Base-by-base conservation (phyloP, 2,888 invertebrate genomes). In the Macrosiphum euphorbiae region DNA sequence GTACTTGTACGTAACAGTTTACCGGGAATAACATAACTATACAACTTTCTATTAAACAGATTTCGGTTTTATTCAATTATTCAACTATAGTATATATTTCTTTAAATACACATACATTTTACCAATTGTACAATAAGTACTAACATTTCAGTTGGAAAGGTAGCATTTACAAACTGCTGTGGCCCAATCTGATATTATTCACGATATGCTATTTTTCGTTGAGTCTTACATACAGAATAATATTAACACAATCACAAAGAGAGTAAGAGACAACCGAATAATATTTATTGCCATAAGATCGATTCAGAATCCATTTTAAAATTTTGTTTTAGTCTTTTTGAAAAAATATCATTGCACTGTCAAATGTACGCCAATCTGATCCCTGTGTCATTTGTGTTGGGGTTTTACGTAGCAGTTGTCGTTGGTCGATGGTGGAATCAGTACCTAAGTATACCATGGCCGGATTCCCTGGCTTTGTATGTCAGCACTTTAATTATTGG, bases 371-470 rank as follows among this genome's bases (percentile, higher is more conserved):
- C 98, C 95, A 98, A 98, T 96, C 97, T 98, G 94, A 98, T 99
- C 95, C 99, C 99, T 61, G 98, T 99, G 97, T 98, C 99, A 47
- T 99, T 99, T 96, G 98, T 99, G 92, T 97, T 99, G 95, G 99
- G 98, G 94, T 99, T 99, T 96, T 99, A 99, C 96, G 98, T 99
- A 95, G 98, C 97, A 95, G 97, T 98, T 95, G 98, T 99, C 92
- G 98, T 99, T 95, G 98, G 98, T 95, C 97, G 99, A 95, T 99
- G 99, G 99, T 99, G 98, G 98, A 98, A 98, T 95, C 99, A 99
- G 96, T 99, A 98, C 96, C 97, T 97, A 96, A 96, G 98, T 95
- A 96, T 99, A 95, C 99, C 99, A 13, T 98, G 98, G 98, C 98
- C 98, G 0, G 99, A 99, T 96, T 98, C 98, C 94, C 96, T 98